Conservation (phyloP, 2,888 invertebrate genomes). For the Papilio demoleus region DNA sequence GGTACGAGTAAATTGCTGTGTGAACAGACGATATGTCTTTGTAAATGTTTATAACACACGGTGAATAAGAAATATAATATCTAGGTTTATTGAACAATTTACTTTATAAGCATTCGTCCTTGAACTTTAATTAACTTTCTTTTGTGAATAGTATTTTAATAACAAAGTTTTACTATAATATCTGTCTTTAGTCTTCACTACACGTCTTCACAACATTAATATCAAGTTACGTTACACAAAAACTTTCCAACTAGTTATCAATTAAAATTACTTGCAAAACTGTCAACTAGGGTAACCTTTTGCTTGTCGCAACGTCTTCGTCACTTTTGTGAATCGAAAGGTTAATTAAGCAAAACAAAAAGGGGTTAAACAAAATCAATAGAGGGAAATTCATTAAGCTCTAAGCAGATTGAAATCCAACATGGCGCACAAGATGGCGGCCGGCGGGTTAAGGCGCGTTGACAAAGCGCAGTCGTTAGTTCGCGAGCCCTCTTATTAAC, state of each 20-base stretch:
- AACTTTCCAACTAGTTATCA: constrained; percentile 20
- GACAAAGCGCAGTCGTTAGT: constrained; percentile 84
- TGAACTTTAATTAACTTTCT: too few species aligned
- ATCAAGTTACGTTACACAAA: constrained; percentile 7
- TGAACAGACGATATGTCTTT: constrained; percentile 46
- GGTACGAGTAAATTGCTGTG: constrained; percentile 63
- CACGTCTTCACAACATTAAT: neutral
- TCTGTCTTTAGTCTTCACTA: too few species aligned
- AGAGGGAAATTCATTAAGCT: constrained; percentile 83
- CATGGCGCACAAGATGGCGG: constrained; percentile 78
- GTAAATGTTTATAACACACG: neutral
- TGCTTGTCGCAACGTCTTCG: constrained; percentile 49
- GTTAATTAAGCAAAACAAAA: constrained; percentile 84
- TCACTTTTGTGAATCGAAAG: constrained; percentile 74
- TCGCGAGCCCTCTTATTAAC: constrained; percentile 83
- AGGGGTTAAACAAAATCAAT: constrained; percentile 84
- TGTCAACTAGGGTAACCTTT: constrained; percentile 50
- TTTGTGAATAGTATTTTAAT: too few species aligned
- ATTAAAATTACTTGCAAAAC: constrained; percentile 40
- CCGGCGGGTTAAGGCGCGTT: constrained; percentile 77
- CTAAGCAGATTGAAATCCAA: constrained; percentile 83
- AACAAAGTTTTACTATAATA: too few species aligned
- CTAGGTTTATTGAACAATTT: neutral
- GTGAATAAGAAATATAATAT: neutral
- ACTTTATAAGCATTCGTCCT: too few species aligned